Evolutionary conservation across 2,888 invertebrate genomes (phyloP), one percentile per base, ranked within the genome.

Genomic region (Eledona agricola): DNA sequence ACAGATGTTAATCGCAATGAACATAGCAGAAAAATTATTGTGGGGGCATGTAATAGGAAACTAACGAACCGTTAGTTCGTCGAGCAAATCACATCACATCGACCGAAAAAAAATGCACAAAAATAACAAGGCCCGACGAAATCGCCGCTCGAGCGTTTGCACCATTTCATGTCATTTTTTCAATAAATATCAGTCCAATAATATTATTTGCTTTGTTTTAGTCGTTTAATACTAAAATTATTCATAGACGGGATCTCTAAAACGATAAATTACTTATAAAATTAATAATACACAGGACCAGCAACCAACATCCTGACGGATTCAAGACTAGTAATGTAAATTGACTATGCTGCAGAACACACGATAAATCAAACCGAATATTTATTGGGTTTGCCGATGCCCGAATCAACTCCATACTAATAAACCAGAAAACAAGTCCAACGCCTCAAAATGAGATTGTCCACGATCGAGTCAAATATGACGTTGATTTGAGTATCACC

Each of bases 241-340:
- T 43, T 17, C 16, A 42, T 38, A 38, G 26, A 20, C 17, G 38
- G 25, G 16, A 29, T 34, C 15, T 34, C 19, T 34, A 46, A 37
- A 29, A 26, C 10, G 34, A 46, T 46, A 47, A 37, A 50, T 50
- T 29, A 43, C 34, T 43, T 51, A 50, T 19, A 51, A 51, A 51
- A 51, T 28, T 42, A 63, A 62, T 62, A 65, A 65, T 62, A 64
- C 61, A 65, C 59, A 52, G 38, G 52, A 52, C 38, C 58, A 63
- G 60, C 59, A 61, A 64, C 60, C 60, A 64, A 59, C 56, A 65
- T 70, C 66, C 65, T 66, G 65, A 69, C 65, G 67, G 69, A 69
- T 61, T 63, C 63, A 65, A 67, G 72, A 72, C 72, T 72, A 72
- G 72, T 65, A 72, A 66, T 62, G 68, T 66, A 68, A 62, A 63